phyloP scores from a whole-genome alignment of 2,113 vertebrate species.

The Otis tarda region DNA sequence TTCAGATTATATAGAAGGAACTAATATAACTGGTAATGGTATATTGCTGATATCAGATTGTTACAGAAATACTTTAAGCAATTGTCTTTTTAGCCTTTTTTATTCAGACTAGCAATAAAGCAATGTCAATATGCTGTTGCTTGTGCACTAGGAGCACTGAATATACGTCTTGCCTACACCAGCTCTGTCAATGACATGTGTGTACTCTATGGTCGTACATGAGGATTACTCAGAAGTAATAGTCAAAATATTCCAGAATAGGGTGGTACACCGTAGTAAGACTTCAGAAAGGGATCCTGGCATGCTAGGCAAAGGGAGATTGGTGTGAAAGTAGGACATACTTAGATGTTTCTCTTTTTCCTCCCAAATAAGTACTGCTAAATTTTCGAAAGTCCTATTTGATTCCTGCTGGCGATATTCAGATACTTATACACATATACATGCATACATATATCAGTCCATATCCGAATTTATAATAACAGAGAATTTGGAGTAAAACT shows the following conservation, averaged over 20 bases:
- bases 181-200: background rate
- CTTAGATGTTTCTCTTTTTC: background rate
- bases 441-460: accelerated
- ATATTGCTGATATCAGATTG: background rate
- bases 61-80: background rate
- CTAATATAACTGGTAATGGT: background rate
- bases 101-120: background rate
- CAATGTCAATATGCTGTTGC: background rate
- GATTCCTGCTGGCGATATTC: background rate
- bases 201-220: background rate
- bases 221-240: background rate
- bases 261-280: background rate
- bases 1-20: background rate
- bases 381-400: background rate
- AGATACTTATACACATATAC: background rate
- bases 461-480: background rate
- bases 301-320: background rate
- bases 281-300: background rate
- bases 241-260: background rate
- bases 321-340: background rate
- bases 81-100: background rate
- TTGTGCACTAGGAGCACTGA: background rate
- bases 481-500: background rate
- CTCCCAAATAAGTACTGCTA: background rate
- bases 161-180: background rate